Conservation (phyloP, 2,113 vertebrate species). For the Indicator maculatus region DNA sequence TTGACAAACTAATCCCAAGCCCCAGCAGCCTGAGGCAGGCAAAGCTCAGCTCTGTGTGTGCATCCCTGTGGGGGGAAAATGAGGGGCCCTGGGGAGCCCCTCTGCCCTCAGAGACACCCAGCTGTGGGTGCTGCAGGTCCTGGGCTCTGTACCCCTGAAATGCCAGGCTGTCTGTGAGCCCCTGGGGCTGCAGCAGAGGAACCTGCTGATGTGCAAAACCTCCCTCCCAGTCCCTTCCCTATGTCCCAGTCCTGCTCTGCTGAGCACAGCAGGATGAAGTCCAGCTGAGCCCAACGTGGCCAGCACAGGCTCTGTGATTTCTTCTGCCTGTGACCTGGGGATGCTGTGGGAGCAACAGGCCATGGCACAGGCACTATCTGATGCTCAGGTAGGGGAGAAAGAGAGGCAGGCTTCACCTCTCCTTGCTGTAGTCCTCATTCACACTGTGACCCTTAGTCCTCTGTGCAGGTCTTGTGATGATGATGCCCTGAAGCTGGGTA, state of each 20-base stretch:
- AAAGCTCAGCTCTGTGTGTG: neutral
- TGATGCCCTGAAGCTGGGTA: fast-evolving
- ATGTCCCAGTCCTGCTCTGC: neutral
- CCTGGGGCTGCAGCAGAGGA: neutral
- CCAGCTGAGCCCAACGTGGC: neutral
- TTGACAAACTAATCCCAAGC: neutral
- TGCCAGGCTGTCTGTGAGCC: neutral
- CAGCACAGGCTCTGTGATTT: neutral
- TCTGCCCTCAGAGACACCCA: neutral
- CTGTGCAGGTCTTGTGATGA: neutral
- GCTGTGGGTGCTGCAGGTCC: neutral
- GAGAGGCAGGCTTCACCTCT: neutral
- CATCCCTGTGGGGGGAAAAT: neutral
- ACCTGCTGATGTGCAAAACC: conserved; percentile 5
- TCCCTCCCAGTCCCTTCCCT: neutral
- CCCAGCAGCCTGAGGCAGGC: neutral
- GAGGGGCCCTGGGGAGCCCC: neutral
- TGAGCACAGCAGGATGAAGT: conserved; percentile 7
- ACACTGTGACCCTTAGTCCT: fast-evolving
- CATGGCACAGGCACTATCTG: fast-evolving
- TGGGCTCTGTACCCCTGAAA: neutral
- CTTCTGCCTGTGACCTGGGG: neutral
- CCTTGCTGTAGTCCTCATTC: neutral
- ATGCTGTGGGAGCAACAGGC: fast-evolving
- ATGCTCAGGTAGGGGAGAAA: neutral